Evolutionary conservation across 2,113 vertebrate genomes (phyloP).

Genomic region (Steatornis caripensis): DNA sequence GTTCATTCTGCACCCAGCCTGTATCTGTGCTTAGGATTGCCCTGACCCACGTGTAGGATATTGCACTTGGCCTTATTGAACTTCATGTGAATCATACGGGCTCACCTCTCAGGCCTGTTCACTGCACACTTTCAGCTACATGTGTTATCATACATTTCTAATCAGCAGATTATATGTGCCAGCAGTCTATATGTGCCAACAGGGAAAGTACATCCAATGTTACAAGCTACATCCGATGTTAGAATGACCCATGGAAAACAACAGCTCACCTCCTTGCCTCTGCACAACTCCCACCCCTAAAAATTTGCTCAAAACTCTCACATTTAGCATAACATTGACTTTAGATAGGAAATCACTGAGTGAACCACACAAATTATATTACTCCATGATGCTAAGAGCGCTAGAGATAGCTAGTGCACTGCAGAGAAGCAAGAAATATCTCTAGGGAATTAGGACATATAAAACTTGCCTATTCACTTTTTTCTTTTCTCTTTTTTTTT

Average conservation of each 20-base stretch:
- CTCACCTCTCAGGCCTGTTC: no score
- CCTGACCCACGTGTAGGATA: no score
- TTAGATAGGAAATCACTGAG: neutral
- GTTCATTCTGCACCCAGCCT: no score
- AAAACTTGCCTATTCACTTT: neutral
- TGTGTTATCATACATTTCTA: fast-evolving
- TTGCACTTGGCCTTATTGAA: no score
- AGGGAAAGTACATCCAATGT: neutral
- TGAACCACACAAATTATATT: neutral
- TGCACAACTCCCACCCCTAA: no score
- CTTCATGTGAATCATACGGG: no score
- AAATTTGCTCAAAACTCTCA: neutral
- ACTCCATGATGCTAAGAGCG: neutral
- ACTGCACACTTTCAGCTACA: neutral
- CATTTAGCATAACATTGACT: neutral
- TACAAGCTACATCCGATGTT: neutral
- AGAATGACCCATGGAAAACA: neutral
- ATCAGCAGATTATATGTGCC: neutral
- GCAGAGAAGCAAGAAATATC: neutral
- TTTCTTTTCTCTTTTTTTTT: fast-evolving
- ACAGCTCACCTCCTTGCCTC: neutral
- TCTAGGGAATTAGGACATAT: neutral
- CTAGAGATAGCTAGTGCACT: neutral
- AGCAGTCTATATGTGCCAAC: neutral
- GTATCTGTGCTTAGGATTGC: no score